Evolutionary conservation across 2,888 invertebrate species (phyloP).

Genomic region (Ceriagrion tenellum): DNA sequence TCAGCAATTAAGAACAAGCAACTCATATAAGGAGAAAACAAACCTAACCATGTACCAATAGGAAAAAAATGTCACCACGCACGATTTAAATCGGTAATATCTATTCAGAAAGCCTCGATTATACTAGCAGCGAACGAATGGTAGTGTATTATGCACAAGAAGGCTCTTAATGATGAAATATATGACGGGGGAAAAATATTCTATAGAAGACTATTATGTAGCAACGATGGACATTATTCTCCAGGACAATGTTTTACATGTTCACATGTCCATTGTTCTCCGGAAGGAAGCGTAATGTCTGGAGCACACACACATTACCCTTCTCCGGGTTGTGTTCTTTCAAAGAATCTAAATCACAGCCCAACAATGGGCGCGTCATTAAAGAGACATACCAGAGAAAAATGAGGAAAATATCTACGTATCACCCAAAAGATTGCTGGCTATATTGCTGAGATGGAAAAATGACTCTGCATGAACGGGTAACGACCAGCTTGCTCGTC

Average conservation of each 20-base stretch:
- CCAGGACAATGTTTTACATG: background rate
- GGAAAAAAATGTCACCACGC: too few species aligned
- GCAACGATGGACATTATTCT: background rate
- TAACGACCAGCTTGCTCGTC: too few species aligned
- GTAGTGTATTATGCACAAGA: too few species aligned
- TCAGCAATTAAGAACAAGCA: too few species aligned
- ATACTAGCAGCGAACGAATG: too few species aligned
- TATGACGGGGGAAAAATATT: background rate
- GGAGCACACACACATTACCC: background rate
- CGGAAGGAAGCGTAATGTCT: background rate
- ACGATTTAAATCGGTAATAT: too few species aligned
- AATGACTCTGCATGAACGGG: background rate
- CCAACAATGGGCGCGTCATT: background rate
- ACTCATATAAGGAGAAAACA: too few species aligned
- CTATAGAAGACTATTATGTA: background rate
- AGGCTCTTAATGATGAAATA: background rate
- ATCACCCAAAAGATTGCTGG: background rate
- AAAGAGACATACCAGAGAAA: background rate
- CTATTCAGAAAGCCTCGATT: too few species aligned
- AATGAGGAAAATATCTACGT: background rate
- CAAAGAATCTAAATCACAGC: background rate
- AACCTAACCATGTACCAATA: too few species aligned
- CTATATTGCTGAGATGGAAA: background rate
- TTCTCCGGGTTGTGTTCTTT: background rate
- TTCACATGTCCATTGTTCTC: background rate